Evolutionary conservation across 2,797 vertebrate species (phyloP).

Genomic region (Sarcophilus harrisii): DNA sequence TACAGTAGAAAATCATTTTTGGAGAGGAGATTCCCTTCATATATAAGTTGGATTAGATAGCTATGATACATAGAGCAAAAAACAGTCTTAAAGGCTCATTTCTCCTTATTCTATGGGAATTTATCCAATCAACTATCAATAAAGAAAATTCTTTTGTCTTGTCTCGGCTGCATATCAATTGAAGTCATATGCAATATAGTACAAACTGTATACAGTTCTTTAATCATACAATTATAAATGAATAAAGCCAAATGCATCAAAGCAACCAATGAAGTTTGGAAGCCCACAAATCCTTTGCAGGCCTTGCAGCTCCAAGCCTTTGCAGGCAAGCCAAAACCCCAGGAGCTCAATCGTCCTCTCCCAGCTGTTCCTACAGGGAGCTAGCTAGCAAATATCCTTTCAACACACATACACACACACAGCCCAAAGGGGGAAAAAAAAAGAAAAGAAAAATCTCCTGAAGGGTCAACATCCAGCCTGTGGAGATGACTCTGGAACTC

Average conservation of each 20-base stretch:
- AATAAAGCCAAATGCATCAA: constrained; percentile 9
- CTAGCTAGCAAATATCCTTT: not conserved
- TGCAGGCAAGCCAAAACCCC: constrained; percentile 1
- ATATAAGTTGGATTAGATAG: not conserved
- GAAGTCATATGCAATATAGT: not conserved
- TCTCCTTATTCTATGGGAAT: not conserved
- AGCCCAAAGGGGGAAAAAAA: too few relatives aligned
- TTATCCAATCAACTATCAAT: not conserved
- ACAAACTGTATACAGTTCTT: not conserved
- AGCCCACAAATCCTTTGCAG: constrained; percentile 10
- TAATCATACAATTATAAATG: not conserved
- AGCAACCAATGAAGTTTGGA: not conserved
- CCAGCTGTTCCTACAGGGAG: not conserved
- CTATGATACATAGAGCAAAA: not conserved
- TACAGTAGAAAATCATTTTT: not conserved
- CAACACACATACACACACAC: too few relatives aligned
- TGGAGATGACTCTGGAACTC: too few relatives aligned
- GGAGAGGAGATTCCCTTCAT: not conserved
- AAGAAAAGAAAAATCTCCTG: too few relatives aligned
- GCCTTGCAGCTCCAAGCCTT: not conserved
- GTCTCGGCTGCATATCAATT: not conserved
- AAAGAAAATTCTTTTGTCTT: not conserved
- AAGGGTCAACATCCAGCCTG: too few relatives aligned
- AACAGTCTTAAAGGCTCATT: not conserved
- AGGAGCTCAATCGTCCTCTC: not conserved